phyloP scores from a whole-genome alignment of 2,797 vertebrate species.

The Tapera naevia region DNA sequence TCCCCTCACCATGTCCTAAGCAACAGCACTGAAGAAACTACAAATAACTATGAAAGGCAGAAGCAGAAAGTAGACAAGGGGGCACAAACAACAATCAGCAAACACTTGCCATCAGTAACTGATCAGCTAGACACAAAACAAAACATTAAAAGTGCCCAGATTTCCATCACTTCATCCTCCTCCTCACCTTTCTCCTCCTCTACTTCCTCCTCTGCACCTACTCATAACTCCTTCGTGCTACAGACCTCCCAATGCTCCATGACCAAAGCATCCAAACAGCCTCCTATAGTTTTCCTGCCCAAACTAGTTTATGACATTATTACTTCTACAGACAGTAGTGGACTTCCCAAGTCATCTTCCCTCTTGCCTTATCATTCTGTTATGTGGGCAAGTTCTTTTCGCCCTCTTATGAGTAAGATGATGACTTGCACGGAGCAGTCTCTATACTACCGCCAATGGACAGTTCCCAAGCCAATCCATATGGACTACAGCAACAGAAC shows the following conservation, averaged over 20 bases:
- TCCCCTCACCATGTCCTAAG: constrained; percentile 34
- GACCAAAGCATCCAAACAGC: constrained; percentile 85
- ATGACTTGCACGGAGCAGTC: constrained; percentile 99
- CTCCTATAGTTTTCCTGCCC: constrained; percentile 91
- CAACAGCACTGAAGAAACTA: constrained; percentile 46
- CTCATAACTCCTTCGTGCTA: constrained; percentile 66
- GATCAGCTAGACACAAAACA: constrained; percentile 63
- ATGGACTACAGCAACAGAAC: constrained; percentile 92
- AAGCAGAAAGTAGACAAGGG: constrained; percentile 52
- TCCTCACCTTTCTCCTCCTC: constrained; percentile 85
- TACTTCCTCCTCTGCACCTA: constrained; percentile 77
- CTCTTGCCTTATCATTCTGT: constrained; percentile 92
- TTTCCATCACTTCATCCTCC: constrained; percentile 72
- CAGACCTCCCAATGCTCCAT: constrained; percentile 85
- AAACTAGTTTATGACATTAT: constrained; percentile 90
- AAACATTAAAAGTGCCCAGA: constrained; percentile 31
- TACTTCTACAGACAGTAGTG: constrained; percentile 87
- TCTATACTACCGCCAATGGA: constrained; percentile 98
- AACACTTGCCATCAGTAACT: constrained; percentile 39
- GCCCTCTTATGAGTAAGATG: constrained; percentile 93
- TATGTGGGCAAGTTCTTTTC: constrained; percentile 94
- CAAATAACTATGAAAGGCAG: constrained; percentile 54
- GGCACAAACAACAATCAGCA: constrained; percentile 28
- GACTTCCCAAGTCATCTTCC: constrained; percentile 92
- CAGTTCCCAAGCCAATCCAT: constrained; percentile 87